Percentiles rank a stretch among this genome's conserved stretches.
These are phyloP conservation scores for Cyclopterus lumpus DNA, from an alignment of 2,797 vertebrate genomes.

Conservation along the genomic window DNA sequence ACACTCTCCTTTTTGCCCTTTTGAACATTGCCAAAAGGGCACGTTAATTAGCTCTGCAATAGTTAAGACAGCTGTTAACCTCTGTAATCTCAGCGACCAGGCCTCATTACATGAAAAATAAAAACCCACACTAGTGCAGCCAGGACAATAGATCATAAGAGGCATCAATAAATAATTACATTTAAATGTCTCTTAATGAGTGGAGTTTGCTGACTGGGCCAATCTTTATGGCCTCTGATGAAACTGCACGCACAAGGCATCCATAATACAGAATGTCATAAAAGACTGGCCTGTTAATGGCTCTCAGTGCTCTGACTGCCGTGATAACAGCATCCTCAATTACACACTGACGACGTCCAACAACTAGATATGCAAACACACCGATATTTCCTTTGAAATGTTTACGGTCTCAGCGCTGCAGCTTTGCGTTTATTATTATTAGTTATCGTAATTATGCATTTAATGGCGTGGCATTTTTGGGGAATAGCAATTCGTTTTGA, in stretches of 20 bases:
- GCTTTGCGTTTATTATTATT: conserved; percentile 59
- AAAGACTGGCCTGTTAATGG: conserved; percentile 82
- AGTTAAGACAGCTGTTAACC: conserved; percentile 78
- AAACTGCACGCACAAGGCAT: conserved; percentile 79
- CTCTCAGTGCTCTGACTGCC: conserved; percentile 79
- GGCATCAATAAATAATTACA: conserved; percentile 89
- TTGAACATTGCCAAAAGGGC: conserved; percentile 39
- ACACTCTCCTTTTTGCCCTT: conserved; percentile 18
- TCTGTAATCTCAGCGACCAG: conserved; percentile 65
- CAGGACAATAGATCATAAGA: conserved; percentile 82
- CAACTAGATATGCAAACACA: conserved; percentile 75
- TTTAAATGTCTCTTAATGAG: conserved; percentile 87
- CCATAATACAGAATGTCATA: conserved; percentile 84
- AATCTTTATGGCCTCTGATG: conserved; percentile 81
- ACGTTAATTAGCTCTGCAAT: conserved; percentile 63
- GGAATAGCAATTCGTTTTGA: conserved; percentile 34
- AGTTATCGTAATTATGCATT: conserved; percentile 50
- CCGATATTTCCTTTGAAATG: conserved; percentile 57
- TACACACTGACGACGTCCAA: conserved; percentile 75
- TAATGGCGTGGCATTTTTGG: conserved; percentile 50
- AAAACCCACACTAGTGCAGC: conserved; percentile 61
- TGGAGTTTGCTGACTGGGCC: conserved; percentile 85
- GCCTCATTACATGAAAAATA: conserved; percentile 67
- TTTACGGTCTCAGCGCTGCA: conserved; percentile 63
- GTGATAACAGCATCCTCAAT: conserved; percentile 81